Percentiles rank a stretch among this genome's conserved stretches.
phyloP scores from a whole-genome alignment of 2,797 vertebrate genomes.

The Alauda arvensis region DNA sequence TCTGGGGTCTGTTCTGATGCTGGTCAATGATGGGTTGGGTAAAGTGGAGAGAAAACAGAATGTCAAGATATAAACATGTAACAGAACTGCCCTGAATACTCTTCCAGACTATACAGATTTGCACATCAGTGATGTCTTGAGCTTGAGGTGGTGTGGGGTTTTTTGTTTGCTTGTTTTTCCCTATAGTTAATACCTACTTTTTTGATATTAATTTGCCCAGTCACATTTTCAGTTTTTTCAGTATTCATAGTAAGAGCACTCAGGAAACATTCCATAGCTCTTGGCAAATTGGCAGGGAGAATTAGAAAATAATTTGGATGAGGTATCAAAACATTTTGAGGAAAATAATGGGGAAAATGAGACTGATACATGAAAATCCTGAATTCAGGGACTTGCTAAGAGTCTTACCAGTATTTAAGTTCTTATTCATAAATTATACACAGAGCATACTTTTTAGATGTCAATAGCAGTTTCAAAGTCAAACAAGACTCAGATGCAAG shows the following conservation, averaged over 20 bases:
- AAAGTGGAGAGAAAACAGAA: background rate
- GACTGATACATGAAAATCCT: background rate
- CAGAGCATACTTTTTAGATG: background rate
- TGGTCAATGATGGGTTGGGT: background rate
- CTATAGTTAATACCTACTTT: background rate
- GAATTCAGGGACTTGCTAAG: background rate
- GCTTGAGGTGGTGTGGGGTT: background rate
- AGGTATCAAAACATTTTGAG: background rate
- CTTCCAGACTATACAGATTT: background rate
- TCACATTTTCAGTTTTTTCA: background rate
- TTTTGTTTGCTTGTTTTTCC: background rate
- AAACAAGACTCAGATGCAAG: background rate
- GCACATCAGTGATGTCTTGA: background rate
- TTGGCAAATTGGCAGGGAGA: background rate
- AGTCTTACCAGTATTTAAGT: background rate
- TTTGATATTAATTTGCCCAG: background rate
- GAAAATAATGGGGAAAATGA: background rate
- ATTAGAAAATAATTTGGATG: conserved; percentile 1
- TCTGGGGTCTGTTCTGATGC: background rate
- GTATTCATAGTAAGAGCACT: background rate
- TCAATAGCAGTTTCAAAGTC: background rate
- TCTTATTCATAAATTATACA: background rate
- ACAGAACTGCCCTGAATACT: background rate
- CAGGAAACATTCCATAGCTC: background rate
- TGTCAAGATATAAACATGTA: background rate